These are phyloP conservation scores for Biston stratarius DNA, from an alignment of 2,888 invertebrate genomes.

Conservation along the genomic window DNA sequence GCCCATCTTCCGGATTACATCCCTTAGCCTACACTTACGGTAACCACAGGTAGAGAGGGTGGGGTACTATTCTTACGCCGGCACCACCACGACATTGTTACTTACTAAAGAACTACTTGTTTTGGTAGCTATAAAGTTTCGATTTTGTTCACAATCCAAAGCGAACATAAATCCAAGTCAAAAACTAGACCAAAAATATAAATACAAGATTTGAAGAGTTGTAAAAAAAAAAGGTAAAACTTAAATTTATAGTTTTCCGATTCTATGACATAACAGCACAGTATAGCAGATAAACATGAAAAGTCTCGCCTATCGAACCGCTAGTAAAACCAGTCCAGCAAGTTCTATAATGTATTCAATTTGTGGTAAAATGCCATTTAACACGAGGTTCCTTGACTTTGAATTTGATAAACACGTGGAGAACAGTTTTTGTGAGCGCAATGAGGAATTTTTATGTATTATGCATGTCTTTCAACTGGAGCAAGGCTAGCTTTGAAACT, in stretches of 20 bases:
- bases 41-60: too few species aligned
- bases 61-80: too few species aligned
- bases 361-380: conserved; percentile 27
- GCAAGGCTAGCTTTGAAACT: background rate
- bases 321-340: conserved; percentile 24
- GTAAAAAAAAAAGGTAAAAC: background rate
- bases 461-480: conserved; percentile 9
- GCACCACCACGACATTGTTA: too few species aligned
- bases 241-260: conserved; percentile 3
- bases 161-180: too few species aligned
- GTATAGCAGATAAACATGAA: conserved; percentile 20
- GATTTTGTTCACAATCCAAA: too few species aligned
- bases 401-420: conserved; percentile 39
- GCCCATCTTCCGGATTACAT: too few species aligned
- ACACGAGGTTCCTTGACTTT: conserved; percentile 41
- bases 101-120: too few species aligned
- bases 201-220: background rate
- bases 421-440: conserved; percentile 16
- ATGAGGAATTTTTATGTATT: conserved; percentile 19
- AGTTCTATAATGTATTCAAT: conserved; percentile 26
- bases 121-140: too few species aligned
- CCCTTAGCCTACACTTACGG: too few species aligned
- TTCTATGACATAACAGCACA: conserved; percentile 22
- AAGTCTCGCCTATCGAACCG: conserved; percentile 21
- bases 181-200: too few species aligned